Evolutionary conservation across 2,888 invertebrate genomes (phyloP).

Genomic region (Noctua janthe): DNA sequence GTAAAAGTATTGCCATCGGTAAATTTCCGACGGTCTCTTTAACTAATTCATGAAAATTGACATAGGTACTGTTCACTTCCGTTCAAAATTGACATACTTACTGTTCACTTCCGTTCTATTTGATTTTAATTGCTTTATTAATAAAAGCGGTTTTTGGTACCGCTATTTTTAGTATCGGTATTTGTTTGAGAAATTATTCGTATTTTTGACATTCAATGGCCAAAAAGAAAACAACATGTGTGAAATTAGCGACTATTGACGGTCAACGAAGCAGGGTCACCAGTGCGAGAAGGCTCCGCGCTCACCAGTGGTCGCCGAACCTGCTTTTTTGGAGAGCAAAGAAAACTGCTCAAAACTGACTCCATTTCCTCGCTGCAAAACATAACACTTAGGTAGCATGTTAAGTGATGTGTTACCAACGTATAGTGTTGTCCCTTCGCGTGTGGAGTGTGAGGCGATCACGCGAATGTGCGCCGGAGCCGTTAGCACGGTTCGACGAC

Average conservation of each 20-base stretch:
- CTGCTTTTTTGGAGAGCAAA: slow-evolving; percentile 11
- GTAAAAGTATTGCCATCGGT: neutral
- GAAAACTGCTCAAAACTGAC: slow-evolving; percentile 18
- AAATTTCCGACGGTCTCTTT: too few relatives aligned
- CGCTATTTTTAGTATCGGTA: neutral
- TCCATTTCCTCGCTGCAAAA: slow-evolving; percentile 18
- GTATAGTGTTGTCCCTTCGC: slow-evolving; percentile 60
- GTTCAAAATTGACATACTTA: slow-evolving; percentile 4
- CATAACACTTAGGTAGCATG: slow-evolving; percentile 17
- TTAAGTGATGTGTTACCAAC: slow-evolving; percentile 28
- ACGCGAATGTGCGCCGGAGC: slow-evolving; percentile 67
- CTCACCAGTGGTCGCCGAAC: slow-evolving; percentile 27
- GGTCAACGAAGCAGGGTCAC: neutral
- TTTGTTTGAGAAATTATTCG: neutral
- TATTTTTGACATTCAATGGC: too few relatives aligned
- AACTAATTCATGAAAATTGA: slow-evolving; percentile 1
- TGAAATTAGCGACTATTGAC: neutral
- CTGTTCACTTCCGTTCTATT: slow-evolving; percentile 10
- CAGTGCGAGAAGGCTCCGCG: slow-evolving; percentile 9
- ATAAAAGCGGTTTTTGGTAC: neutral
- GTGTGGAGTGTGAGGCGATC: slow-evolving; percentile 58
- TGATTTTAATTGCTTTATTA: slow-evolving; percentile 2
- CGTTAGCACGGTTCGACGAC: slow-evolving; percentile 72
- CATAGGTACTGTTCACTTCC: neutral
- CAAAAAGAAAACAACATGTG: neutral